Evolutionary conservation across 2,888 invertebrate species (phyloP).

Genomic region (Pharmacophagus antenor): DNA sequence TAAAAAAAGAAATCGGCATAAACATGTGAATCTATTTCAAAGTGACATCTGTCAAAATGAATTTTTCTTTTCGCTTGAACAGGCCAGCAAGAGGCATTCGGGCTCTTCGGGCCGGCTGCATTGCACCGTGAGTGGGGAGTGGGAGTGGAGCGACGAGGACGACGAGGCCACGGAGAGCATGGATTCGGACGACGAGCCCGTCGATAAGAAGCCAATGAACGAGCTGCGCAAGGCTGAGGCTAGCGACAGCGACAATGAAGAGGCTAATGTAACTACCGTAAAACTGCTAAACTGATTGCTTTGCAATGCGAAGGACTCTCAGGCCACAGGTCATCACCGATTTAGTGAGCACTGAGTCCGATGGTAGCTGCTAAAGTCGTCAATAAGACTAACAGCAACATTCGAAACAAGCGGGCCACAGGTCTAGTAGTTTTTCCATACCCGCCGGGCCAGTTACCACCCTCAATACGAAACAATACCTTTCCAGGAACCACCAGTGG

Average conservation of each 20-base stretch:
- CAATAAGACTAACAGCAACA: too few species aligned
- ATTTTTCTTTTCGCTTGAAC: neutral
- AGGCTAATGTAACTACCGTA: conserved; percentile 43
- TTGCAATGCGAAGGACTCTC: too few species aligned
- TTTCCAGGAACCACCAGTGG: conserved; percentile 35
- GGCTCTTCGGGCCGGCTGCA: conserved; percentile 89
- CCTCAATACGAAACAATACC: neutral
- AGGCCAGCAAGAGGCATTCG: conserved; percentile 61
- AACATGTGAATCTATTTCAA: too few species aligned
- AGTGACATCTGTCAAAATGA: neutral
- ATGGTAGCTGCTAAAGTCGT: too few species aligned
- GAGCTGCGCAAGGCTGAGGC: conserved; percentile 76
- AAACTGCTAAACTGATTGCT: neutral
- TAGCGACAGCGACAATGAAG: conserved; percentile 79
- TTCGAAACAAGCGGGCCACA: too few species aligned
- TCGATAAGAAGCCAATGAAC: conserved; percentile 79
- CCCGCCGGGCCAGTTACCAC: too few species aligned
- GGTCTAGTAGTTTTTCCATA: neutral
- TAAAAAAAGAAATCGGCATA: too few species aligned
- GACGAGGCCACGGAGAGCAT: conserved; percentile 84
- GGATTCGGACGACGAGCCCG: conserved; percentile 43
- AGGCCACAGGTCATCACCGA: too few species aligned
- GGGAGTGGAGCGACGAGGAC: conserved; percentile 90
- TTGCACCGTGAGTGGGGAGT: conserved; percentile 95
- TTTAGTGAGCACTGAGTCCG: too few species aligned